Conservation (phyloP, 2,113 vertebrate species). For the Vidua macroura region DNA sequence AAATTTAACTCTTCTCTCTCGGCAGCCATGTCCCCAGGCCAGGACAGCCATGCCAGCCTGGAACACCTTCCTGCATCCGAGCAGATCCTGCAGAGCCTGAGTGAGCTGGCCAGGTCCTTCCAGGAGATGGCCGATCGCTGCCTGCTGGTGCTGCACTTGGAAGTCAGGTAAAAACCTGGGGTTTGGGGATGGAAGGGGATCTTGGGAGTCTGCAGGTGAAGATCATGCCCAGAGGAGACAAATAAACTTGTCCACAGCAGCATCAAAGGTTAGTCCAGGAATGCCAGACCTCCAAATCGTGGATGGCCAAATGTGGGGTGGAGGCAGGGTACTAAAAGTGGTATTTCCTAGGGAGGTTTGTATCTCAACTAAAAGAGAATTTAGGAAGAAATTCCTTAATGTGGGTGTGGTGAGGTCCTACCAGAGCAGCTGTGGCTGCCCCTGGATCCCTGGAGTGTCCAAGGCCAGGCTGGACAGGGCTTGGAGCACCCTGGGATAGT, state of each 20-base stretch:
- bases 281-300: fast-evolving
- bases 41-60: conserved; percentile 79
- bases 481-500: fast-evolving
- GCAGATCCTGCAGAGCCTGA: conserved; percentile 92
- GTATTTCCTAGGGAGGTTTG: neutral
- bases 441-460: neutral
- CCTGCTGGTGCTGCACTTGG: conserved; percentile 91
- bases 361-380: neutral
- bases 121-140: conserved; percentile 96
- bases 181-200: fast-evolving
- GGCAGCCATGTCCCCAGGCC: conserved; percentile 78
- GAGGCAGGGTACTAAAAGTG: neutral
- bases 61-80: conserved; percentile 86
- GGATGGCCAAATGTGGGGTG: neutral
- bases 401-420: neutral
- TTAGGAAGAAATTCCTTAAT: neutral
- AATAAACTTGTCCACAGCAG: fast-evolving
- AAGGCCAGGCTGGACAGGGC: neutral
- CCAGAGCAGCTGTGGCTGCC: neutral
- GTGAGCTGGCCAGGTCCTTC: conserved; percentile 89
- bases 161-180: conserved; percentile 83
- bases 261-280: neutral
- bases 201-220: neutral
- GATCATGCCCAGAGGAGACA: neutral
- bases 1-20: neutral